Evolutionary conservation across 2,113 vertebrate genomes (phyloP).

Genomic region (Cathartes aura): DNA sequence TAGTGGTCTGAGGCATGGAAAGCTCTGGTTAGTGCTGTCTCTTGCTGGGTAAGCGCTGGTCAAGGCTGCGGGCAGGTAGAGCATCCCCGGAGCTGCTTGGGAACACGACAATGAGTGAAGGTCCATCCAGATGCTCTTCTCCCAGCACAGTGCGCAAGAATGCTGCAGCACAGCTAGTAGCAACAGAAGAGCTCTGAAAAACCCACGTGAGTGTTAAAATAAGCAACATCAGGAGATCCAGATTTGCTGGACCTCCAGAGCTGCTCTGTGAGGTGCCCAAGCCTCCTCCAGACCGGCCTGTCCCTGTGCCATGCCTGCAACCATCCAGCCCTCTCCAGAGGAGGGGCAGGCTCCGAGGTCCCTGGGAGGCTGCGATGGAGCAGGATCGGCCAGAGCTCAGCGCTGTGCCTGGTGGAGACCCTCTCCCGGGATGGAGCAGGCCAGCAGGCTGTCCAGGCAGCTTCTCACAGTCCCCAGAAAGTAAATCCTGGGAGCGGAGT

Average conservation of each 20-base stretch:
- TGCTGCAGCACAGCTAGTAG: not conserved
- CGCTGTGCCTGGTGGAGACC: not conserved
- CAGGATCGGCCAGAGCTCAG: not conserved
- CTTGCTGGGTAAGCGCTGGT: not conserved
- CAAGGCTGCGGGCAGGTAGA: not conserved
- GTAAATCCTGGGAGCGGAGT: not conserved
- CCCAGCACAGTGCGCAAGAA: not conserved
- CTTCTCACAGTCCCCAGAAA: not conserved
- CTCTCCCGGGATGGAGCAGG: not conserved
- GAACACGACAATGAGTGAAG: rapidly evolving
- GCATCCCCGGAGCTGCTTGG: not conserved
- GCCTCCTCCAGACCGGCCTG: not conserved
- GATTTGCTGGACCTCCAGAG: not conserved
- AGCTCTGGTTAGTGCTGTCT: not conserved
- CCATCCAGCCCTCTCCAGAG: not conserved
- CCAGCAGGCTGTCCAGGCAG: not conserved
- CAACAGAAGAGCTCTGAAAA: not conserved
- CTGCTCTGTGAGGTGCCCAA: rapidly evolving
- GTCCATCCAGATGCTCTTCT: not conserved
- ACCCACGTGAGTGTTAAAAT: rapidly evolving
- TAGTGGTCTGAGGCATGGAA: not conserved
- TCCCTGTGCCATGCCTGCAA: rapidly evolving
- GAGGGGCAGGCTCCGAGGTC: not conserved
- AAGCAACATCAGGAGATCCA: not conserved
- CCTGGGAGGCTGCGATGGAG: not conserved